Conservation (phyloP, 2,888 invertebrate species). For the Zele albiditarsus region DNA sequence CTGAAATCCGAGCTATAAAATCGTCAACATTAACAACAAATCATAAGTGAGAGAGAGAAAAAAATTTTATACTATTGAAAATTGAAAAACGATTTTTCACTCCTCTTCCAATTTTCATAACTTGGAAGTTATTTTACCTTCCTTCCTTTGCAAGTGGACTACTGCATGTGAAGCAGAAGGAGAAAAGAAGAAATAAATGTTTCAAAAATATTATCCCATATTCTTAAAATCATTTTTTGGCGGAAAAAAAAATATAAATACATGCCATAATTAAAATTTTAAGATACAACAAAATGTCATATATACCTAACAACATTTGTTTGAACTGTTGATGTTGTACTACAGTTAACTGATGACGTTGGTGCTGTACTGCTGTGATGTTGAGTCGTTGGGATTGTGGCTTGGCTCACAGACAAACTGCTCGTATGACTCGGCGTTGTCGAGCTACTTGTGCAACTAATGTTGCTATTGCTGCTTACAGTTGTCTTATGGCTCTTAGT, state of each 20-base stretch:
- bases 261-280: neutral
- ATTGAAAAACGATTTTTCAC: neutral
- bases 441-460: conserved; percentile 48
- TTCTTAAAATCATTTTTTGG: neutral
- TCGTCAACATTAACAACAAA: conserved; percentile 25
- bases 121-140: conserved; percentile 62
- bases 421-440: conserved; percentile 52
- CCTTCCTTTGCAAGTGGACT: conserved; percentile 69
- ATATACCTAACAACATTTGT: conserved; percentile 69
- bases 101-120: neutral
- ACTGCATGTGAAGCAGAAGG: conserved; percentile 55
- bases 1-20: conserved; percentile 72
- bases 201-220: neutral
- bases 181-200: conserved; percentile 40
- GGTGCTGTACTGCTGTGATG: conserved; percentile 53
- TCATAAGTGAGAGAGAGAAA: conserved; percentile 18
- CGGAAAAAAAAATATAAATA: neutral
- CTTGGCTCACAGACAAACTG: conserved; percentile 55
- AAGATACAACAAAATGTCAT: neutral
- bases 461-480: conserved; percentile 61
- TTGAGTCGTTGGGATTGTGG: conserved; percentile 50
- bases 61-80: neutral
- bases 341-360: conserved; percentile 49
- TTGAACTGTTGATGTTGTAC: conserved; percentile 66
- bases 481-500: conserved; percentile 70